Evolutionary conservation across 2,888 invertebrate genomes (phyloP).

Genomic region (Lysandra coridon): DNA sequence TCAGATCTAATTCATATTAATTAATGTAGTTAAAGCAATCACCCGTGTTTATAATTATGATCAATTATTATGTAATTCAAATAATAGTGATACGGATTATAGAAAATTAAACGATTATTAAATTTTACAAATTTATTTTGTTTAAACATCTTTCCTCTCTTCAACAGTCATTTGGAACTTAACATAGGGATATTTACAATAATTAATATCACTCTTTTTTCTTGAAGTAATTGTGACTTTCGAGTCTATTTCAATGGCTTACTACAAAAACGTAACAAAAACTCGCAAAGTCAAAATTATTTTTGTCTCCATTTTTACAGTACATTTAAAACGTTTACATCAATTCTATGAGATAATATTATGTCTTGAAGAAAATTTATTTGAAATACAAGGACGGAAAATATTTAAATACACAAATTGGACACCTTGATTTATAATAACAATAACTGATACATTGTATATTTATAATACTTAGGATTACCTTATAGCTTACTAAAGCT

Average conservation of each 20-base stretch:
- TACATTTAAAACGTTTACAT: not conserved
- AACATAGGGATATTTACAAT: conserved; percentile 47
- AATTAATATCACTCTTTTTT: conserved; percentile 41
- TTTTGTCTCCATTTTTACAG: not conserved
- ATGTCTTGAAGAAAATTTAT: not conserved
- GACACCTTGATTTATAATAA: not conserved
- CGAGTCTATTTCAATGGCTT: not conserved
- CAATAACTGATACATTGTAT: not conserved
- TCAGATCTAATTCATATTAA: not conserved
- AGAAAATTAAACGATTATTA: conserved; percentile 48
- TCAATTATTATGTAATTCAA: conserved; percentile 30
- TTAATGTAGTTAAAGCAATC: not conserved
- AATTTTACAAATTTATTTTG: conserved; percentile 46
- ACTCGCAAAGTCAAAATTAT: not conserved
- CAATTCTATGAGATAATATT: not conserved
- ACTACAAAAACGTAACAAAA: not conserved
- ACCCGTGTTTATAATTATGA: not conserved
- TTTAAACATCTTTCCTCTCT: conserved; percentile 39
- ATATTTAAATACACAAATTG: not conserved
- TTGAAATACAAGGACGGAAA: not conserved
- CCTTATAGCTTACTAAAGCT: conserved; percentile 79
- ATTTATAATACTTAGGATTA: conserved; percentile 51
- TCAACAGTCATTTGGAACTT: conserved; percentile 44
- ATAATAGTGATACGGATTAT: conserved; percentile 14
- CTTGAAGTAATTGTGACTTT: conserved; percentile 39